These are phyloP conservation scores for Bergia puertoricense DNA, from an alignment of 92 coral and sea anemone species.

Conservation along the genomic window DNA sequence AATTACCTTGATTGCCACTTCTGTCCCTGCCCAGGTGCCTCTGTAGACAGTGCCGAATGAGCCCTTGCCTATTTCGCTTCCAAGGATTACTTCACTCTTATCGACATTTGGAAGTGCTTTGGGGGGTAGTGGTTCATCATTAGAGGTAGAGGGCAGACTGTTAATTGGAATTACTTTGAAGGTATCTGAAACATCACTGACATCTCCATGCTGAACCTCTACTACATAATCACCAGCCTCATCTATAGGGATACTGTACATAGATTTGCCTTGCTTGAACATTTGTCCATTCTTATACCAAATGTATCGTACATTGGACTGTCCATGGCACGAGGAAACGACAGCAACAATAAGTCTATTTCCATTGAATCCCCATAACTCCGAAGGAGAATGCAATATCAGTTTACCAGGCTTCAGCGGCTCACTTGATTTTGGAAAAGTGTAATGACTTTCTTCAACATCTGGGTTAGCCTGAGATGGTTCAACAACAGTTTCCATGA, in stretches of 20 bases:
- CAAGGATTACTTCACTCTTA: slow-evolving; percentile 37
- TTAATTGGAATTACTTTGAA: slow-evolving; percentile 16
- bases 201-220: slow-evolving; percentile 36
- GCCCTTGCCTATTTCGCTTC: slow-evolving; percentile 50
- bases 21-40: slow-evolving; percentile 49
- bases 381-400: slow-evolving; percentile 51
- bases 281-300: slow-evolving; percentile 45
- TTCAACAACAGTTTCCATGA: slow-evolving; percentile 27
- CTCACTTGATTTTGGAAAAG: slow-evolving; percentile 24
- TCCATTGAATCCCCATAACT: slow-evolving; percentile 51
- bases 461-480: slow-evolving; percentile 41
- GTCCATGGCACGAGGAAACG: slow-evolving; percentile 38
- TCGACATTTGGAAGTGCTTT: slow-evolving; percentile 42
- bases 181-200: slow-evolving; percentile 41
- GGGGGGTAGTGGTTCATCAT: slow-evolving; percentile 21
- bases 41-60: slow-evolving; percentile 49
- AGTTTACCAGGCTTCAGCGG: slow-evolving; percentile 5
- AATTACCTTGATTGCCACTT: slow-evolving; percentile 47
- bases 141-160: not conserved
- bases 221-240: slow-evolving; percentile 48
- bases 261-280: slow-evolving; percentile 36
- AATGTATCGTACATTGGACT: slow-evolving; percentile 24
- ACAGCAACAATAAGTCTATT: slow-evolving; percentile 47
- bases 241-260: slow-evolving; percentile 40
- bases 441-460: slow-evolving; percentile 14